These are phyloP conservation scores for Cryptophagus acutangulus DNA, from an alignment of 2,888 invertebrate genomes.

Conservation along the genomic window DNA sequence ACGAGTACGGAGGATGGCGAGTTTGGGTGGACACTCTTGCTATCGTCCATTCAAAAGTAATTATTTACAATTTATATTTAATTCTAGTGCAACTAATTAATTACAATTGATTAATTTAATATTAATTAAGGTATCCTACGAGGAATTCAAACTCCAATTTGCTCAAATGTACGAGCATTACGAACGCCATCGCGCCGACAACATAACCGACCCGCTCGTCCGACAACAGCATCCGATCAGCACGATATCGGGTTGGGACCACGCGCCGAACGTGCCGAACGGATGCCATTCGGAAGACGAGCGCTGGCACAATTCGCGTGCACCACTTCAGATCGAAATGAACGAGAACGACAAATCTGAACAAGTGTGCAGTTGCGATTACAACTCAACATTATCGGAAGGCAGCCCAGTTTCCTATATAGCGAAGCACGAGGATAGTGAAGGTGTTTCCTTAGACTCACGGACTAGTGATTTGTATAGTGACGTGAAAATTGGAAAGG, in stretches of 20 bases:
- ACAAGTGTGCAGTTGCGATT: constrained; percentile 46
- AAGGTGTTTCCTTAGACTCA: constrained; percentile 52
- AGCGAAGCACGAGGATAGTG: constrained; percentile 49
- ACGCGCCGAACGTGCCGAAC: constrained; percentile 50
- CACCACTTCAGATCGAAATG: constrained; percentile 35
- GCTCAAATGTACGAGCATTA: constrained; percentile 97
- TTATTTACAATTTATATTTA: constrained; percentile 17
- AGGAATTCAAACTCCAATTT: constrained; percentile 96
- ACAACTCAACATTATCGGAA: constrained; percentile 49
- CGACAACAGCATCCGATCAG: constrained; percentile 90
- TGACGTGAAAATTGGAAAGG: constrained; percentile 58
- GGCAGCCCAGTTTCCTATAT: constrained; percentile 51
- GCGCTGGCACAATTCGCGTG: constrained; percentile 38
- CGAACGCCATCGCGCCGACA: constrained; percentile 88
- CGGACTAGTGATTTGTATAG: constrained; percentile 56
- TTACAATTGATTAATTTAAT: constrained; percentile 1
- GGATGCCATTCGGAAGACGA: constrained; percentile 40
- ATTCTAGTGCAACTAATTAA: neutral
- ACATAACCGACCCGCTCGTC: constrained; percentile 91
- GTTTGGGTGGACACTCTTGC: constrained; percentile 99
- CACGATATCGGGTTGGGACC: constrained; percentile 93
- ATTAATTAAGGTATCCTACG: constrained; percentile 78
- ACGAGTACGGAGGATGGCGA: constrained; percentile 99
- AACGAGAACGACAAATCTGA: constrained; percentile 43
- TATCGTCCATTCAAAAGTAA: constrained; percentile 97